phyloP scores from a whole-genome alignment of 2,888 invertebrate species.

The Zaprionus bogoriensis region DNA sequence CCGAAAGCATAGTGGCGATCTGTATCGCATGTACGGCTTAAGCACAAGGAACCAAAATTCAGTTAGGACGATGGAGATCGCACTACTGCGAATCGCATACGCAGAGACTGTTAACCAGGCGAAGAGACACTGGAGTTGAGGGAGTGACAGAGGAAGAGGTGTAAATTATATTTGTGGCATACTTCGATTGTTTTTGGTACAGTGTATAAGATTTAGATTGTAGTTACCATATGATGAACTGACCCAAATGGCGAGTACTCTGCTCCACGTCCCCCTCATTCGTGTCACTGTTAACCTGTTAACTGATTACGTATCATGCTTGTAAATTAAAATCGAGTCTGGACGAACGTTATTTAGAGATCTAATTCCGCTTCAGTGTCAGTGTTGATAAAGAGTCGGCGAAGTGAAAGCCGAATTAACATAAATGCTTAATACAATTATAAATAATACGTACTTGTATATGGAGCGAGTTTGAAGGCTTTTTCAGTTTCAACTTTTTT shows the following conservation, averaged over 20 bases:
- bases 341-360: conserved; percentile 32
- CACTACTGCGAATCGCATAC: conserved; percentile 13
- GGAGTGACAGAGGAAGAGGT: not conserved
- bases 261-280: conserved; percentile 7
- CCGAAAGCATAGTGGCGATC: conserved; percentile 20
- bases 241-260: not conserved
- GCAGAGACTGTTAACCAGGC: conserved; percentile 17
- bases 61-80: conserved; percentile 10
- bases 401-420: conserved; percentile 1
- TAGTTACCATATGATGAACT: not conserved
- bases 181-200: conserved; percentile 5
- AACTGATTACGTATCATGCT: conserved; percentile 11
- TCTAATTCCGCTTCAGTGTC: conserved; percentile 49
- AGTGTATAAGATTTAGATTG: not conserved
- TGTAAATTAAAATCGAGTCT: conserved; percentile 39
- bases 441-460: conserved; percentile 48
- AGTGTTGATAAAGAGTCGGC: conserved; percentile 46
- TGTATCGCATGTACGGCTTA: conserved; percentile 43
- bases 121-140: not conserved
- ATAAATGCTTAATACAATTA: conserved; percentile 38
- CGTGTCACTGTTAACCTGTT: too few relatives aligned
- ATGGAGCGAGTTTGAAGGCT: conserved; percentile 51
- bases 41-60: conserved; percentile 72
- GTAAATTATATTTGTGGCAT: conserved; percentile 6
- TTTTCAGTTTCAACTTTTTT: conserved; percentile 66